Base-by-base conservation (phyloP, 2,888 invertebrate species). In the Abrostola triplasia region DNA sequence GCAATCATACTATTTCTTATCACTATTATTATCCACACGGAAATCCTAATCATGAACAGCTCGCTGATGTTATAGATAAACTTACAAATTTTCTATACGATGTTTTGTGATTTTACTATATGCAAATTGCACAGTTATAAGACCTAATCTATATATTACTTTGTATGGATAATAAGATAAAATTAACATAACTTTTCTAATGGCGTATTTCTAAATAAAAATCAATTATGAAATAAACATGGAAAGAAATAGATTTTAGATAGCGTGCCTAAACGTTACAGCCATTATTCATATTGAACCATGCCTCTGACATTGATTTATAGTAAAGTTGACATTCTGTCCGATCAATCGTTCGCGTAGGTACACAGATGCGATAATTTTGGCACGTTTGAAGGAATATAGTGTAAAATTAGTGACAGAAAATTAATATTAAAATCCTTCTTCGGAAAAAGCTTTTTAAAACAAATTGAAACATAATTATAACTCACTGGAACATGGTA, bases 81-180 rank as follows among this genome's bases (percentile, higher is more conserved):
- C 66, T 64, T 58, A 61, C 61, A 52, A 77, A 76, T 76, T 79
- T 64, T 49, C 55, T 13, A 47, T 66, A 73, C 40, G 60, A 76
- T 69, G 76, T 76, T 65, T 70, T 44, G 57, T 63, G 56, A 50
- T 58, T 52, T 48, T 70, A 70, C 76, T 67, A 2, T 4, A 24
- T 24, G 24, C 24, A 4, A 1, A 24, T 24, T n/a, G n/a, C n/a
- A n/a, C n/a, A n/a, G n/a, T n/a, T 24, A 24, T 24, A 24, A 24
- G 24, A 2, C 24, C 24, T 24, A 24, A 24, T 2, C 24, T 24
- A 24, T 4, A 24, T 24, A 24, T 24, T 24, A 24, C 24, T 24
- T 24, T 24, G 24, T 2, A 24, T 24, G 24, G 24, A 24, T 24
- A 2, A 24, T n/a, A n/a, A n/a, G n/a, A n/a, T n/a, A n/a, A n/a